Base-by-base conservation (phyloP, 2,113 vertebrate genomes). In the Okapia johnstoni region DNA sequence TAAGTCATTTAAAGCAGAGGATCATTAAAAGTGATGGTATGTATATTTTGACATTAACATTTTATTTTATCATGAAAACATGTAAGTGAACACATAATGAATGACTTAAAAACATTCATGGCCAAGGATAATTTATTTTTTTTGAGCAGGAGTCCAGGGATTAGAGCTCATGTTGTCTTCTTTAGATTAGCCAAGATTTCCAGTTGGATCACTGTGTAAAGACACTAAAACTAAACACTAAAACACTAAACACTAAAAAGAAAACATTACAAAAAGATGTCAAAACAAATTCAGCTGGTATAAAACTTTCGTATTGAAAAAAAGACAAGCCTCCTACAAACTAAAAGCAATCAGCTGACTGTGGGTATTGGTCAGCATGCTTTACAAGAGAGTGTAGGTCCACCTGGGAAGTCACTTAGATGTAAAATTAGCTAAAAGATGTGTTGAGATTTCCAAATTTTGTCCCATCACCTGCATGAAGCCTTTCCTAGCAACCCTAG, bases 31-130 rank as follows among this genome's bases (percentile, higher is more conserved):
- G 61, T 88, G 54, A 90, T 87, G 76, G 77, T 26, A 89, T 23
- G 46, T 79, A 94, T 80, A 86, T 80, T 92, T 93, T 87, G 58
- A 48, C 79, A 19, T 96, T 40, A 92, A 70, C n/a, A 13, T 93
- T 96, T 96, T 83, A 79, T 96, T 94, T 89, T 93, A 85, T 96
- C 40, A 52, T 87, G 88, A 88, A 93, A 97, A 52, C 26, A 58
- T 30, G 28, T 43, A 93, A 88, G 10, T 76, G 85, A 97, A 79
- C 30, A 73, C 66, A 81, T 54, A 77, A 79, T 88, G 86, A 88
- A 73, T 85, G 52, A n/a, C 26, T 81, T 90, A 60, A 77, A 96
- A 60, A 61, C 60, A 43, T 33, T 57, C 90, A 94, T 94, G 60
- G 52, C 23, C 25, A 60, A 86, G 8, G 6, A 26, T 55, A 86